These are phyloP conservation scores for Campopleginae sp. DNA, from an alignment of 2,888 invertebrate species.

Conservation along the genomic window DNA sequence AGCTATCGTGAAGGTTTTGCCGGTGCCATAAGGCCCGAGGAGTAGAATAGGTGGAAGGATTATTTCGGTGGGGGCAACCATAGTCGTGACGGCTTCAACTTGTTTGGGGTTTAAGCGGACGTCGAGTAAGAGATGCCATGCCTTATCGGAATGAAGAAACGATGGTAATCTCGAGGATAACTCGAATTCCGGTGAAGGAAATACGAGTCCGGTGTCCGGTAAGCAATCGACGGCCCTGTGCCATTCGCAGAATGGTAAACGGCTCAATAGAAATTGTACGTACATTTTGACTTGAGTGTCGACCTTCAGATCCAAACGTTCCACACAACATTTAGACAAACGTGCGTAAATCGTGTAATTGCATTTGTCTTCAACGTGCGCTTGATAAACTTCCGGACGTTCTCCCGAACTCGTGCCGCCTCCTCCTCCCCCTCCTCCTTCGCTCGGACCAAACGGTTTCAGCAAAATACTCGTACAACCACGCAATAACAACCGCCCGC, in stretches of 20 bases:
- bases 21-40: constrained; percentile 94
- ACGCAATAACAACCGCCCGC: constrained; percentile 91
- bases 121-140: constrained; percentile 88
- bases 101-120: constrained; percentile 90
- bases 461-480: constrained; percentile 90
- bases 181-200: constrained; percentile 84
- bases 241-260: constrained; percentile 93
- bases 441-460: constrained; percentile 67
- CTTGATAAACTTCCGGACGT: constrained; percentile 86
- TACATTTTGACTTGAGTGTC: constrained; percentile 89
- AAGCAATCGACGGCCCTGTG: constrained; percentile 92
- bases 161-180: constrained; percentile 64
- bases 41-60: constrained; percentile 90
- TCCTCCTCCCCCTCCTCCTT: constrained; percentile 24
- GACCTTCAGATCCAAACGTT: constrained; percentile 86
- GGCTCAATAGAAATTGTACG: constrained; percentile 92
- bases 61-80: constrained; percentile 88
- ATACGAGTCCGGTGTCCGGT: constrained; percentile 89
- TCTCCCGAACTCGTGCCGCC: constrained; percentile 48
- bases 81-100: constrained; percentile 91
- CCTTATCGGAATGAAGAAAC: constrained; percentile 63
- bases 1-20: constrained; percentile 93
- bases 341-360: constrained; percentile 91
- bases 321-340: constrained; percentile 88
- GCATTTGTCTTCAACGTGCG: constrained; percentile 91